Percentiles rank a stretch among this genome's conserved stretches.
These are phyloP conservation scores for Chrysemys picta DNA, from an alignment of 2,113 vertebrate species.

Conservation along the genomic window DNA sequence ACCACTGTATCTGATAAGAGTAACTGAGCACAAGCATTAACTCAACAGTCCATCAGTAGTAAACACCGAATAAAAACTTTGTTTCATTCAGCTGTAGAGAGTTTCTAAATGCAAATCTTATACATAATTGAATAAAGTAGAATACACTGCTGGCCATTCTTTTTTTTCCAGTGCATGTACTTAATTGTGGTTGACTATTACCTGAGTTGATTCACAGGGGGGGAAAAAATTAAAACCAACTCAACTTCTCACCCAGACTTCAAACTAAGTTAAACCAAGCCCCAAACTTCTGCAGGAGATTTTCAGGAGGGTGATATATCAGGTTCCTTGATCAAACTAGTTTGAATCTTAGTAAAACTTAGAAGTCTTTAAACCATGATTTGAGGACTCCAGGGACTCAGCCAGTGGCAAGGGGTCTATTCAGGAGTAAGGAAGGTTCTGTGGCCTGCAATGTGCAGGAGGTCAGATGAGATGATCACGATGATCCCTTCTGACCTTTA, in stretches of 20 bases:
- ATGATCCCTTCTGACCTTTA: no score
- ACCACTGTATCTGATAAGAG: conserved; percentile 14
- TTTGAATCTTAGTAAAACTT: background rate
- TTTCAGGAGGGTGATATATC: conserved; percentile 10
- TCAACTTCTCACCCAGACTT: conserved; percentile 17
- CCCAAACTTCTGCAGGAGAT: conserved; percentile 29
- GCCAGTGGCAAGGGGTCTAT: no score
- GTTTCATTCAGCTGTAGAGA: conserved; percentile 2
- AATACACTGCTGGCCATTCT: conserved; percentile 14
- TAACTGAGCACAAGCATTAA: conserved; percentile 48
- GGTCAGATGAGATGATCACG: no score
- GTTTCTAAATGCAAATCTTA: conserved; percentile 59
- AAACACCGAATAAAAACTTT: conserved; percentile 36
- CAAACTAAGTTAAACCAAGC: conserved; percentile 32
- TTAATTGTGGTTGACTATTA: conserved; percentile 42
- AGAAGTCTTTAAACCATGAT: no score
- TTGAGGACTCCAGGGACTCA: no score
- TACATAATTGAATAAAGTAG: conserved; percentile 40
- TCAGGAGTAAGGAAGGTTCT: no score
- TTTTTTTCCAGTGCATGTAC: conserved; percentile 30
- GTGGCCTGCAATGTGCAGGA: no score
- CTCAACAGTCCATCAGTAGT: conserved; percentile 1
- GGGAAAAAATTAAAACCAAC: conserved; percentile 18
- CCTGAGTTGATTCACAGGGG: conserved; percentile 39
- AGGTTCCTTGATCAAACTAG: conserved; percentile 39